A percentile compares a stretch with the other conserved stretches of the same genome.
Evolutionary conservation across 2,113 vertebrate genomes (phyloP).

Genomic region (Neolamprologus devosi): DNA sequence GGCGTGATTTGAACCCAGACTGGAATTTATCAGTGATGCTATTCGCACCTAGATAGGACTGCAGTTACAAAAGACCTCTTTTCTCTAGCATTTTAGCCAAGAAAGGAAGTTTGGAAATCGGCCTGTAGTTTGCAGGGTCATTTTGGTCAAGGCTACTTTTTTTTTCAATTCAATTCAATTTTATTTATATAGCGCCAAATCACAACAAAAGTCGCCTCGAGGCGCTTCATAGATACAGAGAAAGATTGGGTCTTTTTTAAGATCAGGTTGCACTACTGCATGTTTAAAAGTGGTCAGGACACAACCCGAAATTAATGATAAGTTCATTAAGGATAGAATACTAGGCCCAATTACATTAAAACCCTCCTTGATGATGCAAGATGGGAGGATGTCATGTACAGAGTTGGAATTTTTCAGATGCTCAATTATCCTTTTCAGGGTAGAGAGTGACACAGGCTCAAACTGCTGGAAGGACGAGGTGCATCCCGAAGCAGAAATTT

Average conservation of each 20-base stretch:
- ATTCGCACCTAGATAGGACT: accelerated
- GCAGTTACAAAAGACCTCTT: too few relatives aligned
- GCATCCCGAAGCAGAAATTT: neutral
- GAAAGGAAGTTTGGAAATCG: too few relatives aligned
- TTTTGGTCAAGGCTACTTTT: too few relatives aligned
- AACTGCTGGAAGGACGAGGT: neutral
- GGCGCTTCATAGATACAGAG: too few relatives aligned
- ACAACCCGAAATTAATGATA: neutral
- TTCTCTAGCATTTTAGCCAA: too few relatives aligned
- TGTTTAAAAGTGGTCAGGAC: neutral
- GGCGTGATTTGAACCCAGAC: too few relatives aligned
- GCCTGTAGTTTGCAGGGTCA: too few relatives aligned
- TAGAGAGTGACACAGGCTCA: neutral
- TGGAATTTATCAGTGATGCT: too few relatives aligned
- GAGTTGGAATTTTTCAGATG: neutral
- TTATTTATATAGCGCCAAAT: too few relatives aligned
- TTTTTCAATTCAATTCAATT: too few relatives aligned
- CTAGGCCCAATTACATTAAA: neutral
- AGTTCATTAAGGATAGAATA: neutral
- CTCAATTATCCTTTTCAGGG: neutral
- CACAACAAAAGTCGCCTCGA: too few relatives aligned
- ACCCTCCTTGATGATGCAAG: neutral
- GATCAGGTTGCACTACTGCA: neutral
- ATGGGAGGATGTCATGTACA: neutral
- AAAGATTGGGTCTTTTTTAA: too few relatives aligned